Conservation (phyloP, 2,888 invertebrate genomes). For the Epiblema foenella region DNA sequence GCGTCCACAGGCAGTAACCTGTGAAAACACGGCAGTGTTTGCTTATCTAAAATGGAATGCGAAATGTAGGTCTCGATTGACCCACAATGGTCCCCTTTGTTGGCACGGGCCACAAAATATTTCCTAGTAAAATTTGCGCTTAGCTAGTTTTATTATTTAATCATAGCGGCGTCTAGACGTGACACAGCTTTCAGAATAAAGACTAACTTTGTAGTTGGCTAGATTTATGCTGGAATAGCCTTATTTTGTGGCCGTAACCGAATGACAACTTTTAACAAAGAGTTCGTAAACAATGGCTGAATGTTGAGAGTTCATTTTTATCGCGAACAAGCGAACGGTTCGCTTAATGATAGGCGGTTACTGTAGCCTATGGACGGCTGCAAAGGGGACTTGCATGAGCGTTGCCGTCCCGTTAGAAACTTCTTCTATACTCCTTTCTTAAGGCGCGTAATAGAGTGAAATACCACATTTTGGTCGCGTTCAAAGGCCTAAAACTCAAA, state of each 20-base stretch:
- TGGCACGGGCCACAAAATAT: slow-evolving; percentile 35
- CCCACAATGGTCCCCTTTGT: slow-evolving; percentile 18
- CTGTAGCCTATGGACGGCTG: too few species aligned
- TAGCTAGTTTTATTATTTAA: slow-evolving; percentile 41
- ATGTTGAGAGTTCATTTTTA: not conserved
- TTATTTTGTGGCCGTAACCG: slow-evolving; percentile 3
- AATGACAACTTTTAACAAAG: slow-evolving; percentile 11
- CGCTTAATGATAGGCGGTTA: too few species aligned
- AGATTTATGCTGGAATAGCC: slow-evolving; percentile 26
- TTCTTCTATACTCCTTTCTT: too few species aligned
- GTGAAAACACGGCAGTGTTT: too few species aligned
- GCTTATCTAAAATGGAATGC: not conserved
- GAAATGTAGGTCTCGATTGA: not conserved
- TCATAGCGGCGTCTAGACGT: slow-evolving; percentile 39
- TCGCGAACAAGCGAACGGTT: not conserved
- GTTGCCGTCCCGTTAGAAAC: too few species aligned
- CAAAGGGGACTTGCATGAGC: too few species aligned
- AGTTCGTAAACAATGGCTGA: not conserved
- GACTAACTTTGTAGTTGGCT: slow-evolving; percentile 24
- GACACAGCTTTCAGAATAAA: slow-evolving; percentile 37
- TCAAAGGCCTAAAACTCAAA: too few species aligned
- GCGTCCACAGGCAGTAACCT: too few species aligned
- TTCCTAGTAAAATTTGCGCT: slow-evolving; percentile 35
- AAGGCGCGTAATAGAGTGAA: too few species aligned
- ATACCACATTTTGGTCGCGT: too few species aligned